These are phyloP conservation scores for Oreochromis niloticus DNA, from an alignment of 2,113 vertebrate genomes.

Conservation along the genomic window DNA sequence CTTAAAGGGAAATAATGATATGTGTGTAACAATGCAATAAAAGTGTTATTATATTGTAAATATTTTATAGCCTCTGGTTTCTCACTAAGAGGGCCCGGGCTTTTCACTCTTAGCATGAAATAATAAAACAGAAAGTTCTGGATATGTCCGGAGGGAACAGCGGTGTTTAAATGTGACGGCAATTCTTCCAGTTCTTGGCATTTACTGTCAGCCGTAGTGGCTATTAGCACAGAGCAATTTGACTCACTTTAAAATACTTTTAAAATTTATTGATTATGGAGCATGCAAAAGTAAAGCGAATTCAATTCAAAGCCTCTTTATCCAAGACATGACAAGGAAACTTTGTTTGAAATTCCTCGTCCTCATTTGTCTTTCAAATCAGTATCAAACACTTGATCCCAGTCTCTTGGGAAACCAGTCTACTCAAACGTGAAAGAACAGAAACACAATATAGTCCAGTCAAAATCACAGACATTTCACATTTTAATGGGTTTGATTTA, in stretches of 20 bases:
- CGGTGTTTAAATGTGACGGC: background rate
- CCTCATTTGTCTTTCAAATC: background rate
- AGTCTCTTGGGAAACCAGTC: background rate
- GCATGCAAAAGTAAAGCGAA: background rate
- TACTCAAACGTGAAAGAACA: background rate
- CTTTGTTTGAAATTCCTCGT: background rate
- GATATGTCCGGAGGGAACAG: background rate
- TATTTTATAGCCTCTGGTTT: conserved; percentile 43
- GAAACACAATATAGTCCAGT: background rate
- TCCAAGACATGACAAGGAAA: background rate
- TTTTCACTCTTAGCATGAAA: conserved; percentile 19
- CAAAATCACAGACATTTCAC: background rate
- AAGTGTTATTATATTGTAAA: conserved; percentile 39
- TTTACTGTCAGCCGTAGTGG: background rate
- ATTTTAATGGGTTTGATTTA: conserved; percentile 1
- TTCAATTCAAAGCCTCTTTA: background rate
- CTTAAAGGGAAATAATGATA: background rate
- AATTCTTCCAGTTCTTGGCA: background rate
- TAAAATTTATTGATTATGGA: conserved; percentile 18
- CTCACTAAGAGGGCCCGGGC: background rate
- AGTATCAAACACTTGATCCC: background rate
- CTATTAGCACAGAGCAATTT: background rate
- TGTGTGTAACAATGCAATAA: conserved; percentile 19
- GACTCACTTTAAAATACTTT: conserved; percentile 2
- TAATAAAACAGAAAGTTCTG: conserved; percentile 13